A percentile compares a stretch with the other conserved stretches of the same genome.
phyloP scores from a whole-genome alignment of 2,113 vertebrate species.

The Pluvianellus socialis region DNA sequence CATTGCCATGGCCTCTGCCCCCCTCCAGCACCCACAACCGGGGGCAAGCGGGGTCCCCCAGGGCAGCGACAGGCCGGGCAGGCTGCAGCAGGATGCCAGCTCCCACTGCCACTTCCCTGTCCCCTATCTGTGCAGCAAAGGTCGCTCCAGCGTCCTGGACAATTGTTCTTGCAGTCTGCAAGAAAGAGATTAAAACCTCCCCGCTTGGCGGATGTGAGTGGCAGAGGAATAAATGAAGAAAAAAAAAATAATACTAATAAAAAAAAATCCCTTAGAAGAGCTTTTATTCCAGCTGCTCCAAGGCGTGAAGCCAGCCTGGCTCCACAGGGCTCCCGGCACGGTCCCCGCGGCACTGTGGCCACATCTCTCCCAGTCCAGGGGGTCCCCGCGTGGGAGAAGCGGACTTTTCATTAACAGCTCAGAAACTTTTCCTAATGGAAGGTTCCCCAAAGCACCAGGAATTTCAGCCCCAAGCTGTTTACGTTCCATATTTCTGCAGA shows the following conservation, averaged over 20 bases:
- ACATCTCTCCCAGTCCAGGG: not conserved
- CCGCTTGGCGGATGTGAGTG: not conserved
- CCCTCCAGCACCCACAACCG: not conserved
- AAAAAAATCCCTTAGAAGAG: not conserved
- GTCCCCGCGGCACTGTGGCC: not conserved
- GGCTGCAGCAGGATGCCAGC: rapidly evolving
- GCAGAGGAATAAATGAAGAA: not conserved
- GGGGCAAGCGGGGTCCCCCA: not conserved
- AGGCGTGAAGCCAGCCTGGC: not conserved
- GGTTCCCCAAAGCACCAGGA: not conserved
- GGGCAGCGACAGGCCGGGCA: not conserved
- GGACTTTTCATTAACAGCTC: not conserved
- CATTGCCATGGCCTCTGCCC: not conserved
- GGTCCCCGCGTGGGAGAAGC: not conserved
- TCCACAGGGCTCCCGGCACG: not conserved
- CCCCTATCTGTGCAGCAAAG: not conserved
- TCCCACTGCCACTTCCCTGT: not conserved
- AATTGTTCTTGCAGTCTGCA: not conserved
- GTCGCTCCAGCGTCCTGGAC: not conserved
- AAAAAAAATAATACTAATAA: not conserved
- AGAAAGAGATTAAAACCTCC: constrained; percentile 5
- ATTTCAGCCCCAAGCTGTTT: not conserved
- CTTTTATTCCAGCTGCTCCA: not conserved
- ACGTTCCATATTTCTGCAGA: constrained; percentile 7
- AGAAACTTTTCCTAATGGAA: not conserved